A percentile compares a stretch with the other conserved stretches of the same genome.
These are phyloP conservation scores for Pogonophryne albipinna DNA, from an alignment of 2,797 vertebrate species.

Conservation along the genomic window DNA sequence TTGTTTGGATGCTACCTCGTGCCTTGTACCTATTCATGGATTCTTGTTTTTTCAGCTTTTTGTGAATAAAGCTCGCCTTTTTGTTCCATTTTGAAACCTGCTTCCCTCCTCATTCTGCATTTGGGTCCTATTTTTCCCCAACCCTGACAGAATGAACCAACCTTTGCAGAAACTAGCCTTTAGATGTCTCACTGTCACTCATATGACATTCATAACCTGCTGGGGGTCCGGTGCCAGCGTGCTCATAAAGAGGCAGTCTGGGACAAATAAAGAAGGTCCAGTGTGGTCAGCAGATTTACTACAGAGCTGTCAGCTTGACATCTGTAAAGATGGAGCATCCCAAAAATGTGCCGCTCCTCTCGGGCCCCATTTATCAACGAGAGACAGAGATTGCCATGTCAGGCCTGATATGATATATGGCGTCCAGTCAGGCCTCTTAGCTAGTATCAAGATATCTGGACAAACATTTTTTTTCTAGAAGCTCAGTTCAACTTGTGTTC, in stretches of 20 bases:
- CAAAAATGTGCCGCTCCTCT: conserved; percentile 53
- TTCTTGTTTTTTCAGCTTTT: too few species aligned
- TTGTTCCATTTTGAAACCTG: too few species aligned
- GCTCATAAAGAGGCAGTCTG: conserved; percentile 19
- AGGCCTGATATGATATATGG: conserved; percentile 49
- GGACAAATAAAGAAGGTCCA: conserved; percentile 27
- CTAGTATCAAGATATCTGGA: conserved; percentile 53
- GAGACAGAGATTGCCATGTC: conserved; percentile 53
- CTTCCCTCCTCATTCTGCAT: too few species aligned
- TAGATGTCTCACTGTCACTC: conserved; percentile 47
- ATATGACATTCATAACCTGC: conserved; percentile 31
- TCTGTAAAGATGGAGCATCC: conserved; percentile 57
- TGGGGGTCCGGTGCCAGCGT: conserved; percentile 12
- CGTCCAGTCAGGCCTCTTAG: conserved; percentile 28
- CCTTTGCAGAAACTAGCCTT: too few species aligned
- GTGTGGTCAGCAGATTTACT: conserved; percentile 53
- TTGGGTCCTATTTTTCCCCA: too few species aligned
- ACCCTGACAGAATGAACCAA: too few species aligned
- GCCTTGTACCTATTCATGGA: too few species aligned
- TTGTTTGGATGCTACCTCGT: too few species aligned
- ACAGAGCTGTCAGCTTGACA: conserved; percentile 50
- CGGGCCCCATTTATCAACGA: conserved; percentile 57
- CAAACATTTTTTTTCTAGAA: conserved; percentile 9
- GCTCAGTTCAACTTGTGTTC: conserved; percentile 18
- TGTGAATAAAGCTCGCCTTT: too few species aligned